A percentile compares a stretch with the other conserved stretches of the same genome.
Conservation (phyloP, 2,888 invertebrate genomes). For the Drosophila tripunctata region DNA sequence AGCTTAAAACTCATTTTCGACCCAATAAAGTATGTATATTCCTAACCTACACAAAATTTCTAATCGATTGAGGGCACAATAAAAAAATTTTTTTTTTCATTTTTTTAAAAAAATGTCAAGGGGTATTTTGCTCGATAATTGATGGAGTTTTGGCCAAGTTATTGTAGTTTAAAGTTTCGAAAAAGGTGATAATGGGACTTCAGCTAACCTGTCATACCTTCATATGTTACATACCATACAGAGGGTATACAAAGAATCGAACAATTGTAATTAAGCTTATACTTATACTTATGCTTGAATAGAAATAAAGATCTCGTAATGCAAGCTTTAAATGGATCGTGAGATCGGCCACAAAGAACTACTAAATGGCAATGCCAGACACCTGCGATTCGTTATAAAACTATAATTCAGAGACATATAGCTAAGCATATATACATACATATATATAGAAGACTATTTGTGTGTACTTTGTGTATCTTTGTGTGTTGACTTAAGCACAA, state of each 20-base stretch:
- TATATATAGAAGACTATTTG: background rate
- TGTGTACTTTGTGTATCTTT: conserved; percentile 4
- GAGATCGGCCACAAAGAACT: conserved; percentile 29
- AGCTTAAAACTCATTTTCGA: no score
- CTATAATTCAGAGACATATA: conserved; percentile 7
- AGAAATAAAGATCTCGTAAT: conserved; percentile 7
- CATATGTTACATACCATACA: no score
- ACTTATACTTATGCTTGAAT: background rate
- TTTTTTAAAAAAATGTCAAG: no score
- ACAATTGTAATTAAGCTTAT: conserved; percentile 2
- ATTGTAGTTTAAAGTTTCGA: no score
- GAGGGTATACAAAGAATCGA: background rate
- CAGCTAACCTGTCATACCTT: background rate
- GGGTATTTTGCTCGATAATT: no score
- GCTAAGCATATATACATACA: background rate
- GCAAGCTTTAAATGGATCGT: conserved; percentile 33
- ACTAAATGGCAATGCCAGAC: conserved; percentile 62
- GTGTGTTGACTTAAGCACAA: conserved; percentile 34
- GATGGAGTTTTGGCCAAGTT: no score
- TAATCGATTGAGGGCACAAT: no score
- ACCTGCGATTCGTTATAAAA: conserved; percentile 56
- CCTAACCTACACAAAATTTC: no score
- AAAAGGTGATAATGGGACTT: no score
- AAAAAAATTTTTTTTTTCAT: no score
- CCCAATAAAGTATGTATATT: no score